These are phyloP conservation scores for Bubalus kerabau DNA, from an alignment of 2,113 vertebrate genomes.

Conservation along the genomic window DNA sequence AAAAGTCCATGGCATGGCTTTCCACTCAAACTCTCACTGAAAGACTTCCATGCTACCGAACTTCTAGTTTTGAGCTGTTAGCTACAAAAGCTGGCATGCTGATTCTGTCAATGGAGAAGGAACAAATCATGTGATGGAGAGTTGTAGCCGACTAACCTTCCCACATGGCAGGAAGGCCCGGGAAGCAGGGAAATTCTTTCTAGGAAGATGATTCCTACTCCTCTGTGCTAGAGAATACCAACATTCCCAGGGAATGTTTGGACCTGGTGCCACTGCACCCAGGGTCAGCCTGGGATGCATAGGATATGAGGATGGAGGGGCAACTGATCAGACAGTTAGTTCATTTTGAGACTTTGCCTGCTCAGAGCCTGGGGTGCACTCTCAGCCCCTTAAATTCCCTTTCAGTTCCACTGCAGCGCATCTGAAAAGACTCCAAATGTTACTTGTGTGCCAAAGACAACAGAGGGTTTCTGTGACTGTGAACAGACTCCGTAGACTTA, in stretches of 20 bases:
- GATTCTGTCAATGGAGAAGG: too few species aligned
- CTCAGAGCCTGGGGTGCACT: background rate
- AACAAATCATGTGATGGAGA: accelerated
- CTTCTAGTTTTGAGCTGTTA: background rate
- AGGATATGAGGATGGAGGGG: background rate
- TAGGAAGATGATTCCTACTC: background rate
- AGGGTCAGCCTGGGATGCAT: background rate
- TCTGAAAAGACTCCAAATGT: background rate
- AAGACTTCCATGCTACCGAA: background rate
- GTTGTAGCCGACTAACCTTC: background rate
- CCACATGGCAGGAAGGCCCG: accelerated
- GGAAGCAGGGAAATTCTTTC: background rate
- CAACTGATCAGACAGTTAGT: background rate
- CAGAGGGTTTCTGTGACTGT: background rate
- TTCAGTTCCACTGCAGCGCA: background rate
- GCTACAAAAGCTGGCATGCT: background rate
- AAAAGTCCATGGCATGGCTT: background rate
- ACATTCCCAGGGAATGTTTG: background rate
- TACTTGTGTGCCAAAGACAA: background rate
- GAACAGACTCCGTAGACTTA: background rate
- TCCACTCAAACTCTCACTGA: background rate
- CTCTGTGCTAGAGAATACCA: background rate
- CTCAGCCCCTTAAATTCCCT: background rate
- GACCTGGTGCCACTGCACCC: background rate
- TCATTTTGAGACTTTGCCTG: background rate